Evolutionary conservation across 2,888 invertebrate species (phyloP).

Genomic region (Aphodius granarius): DNA sequence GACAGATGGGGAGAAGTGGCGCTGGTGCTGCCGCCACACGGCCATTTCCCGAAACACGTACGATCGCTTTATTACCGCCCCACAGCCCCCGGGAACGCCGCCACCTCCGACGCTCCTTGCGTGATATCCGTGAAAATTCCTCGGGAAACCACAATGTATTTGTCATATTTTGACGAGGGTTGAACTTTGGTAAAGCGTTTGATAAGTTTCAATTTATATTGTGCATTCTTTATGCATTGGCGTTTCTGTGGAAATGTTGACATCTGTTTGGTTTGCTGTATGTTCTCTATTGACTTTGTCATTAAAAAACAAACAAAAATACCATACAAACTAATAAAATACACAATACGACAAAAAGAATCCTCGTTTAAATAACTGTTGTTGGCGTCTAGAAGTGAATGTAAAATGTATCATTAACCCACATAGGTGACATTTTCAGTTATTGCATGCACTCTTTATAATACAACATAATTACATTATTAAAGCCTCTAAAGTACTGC

Average conservation of each 20-base stretch:
- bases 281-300: too few relatives aligned
- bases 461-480: not conserved
- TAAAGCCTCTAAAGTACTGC: not conserved
- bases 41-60: not conserved
- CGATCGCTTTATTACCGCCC: not conserved
- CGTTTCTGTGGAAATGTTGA: not conserved
- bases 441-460: not conserved
- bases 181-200: not conserved
- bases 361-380: not conserved
- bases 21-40: not conserved
- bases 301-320: not conserved
- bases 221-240: not conserved
- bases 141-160: not conserved
- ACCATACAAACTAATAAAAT: too few relatives aligned
- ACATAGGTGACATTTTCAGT: not conserved
- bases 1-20: conserved; percentile 4
- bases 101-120: not conserved
- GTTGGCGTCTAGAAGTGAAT: not conserved
- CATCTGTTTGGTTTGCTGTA: too few relatives aligned
- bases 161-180: not conserved
- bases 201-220: not conserved
- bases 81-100: not conserved
- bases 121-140: not conserved
- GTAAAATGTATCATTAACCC: not conserved
- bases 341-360: too few relatives aligned